Evolutionary conservation across 2,113 vertebrate species (phyloP).

Genomic region (Crypturellus undulatus): DNA sequence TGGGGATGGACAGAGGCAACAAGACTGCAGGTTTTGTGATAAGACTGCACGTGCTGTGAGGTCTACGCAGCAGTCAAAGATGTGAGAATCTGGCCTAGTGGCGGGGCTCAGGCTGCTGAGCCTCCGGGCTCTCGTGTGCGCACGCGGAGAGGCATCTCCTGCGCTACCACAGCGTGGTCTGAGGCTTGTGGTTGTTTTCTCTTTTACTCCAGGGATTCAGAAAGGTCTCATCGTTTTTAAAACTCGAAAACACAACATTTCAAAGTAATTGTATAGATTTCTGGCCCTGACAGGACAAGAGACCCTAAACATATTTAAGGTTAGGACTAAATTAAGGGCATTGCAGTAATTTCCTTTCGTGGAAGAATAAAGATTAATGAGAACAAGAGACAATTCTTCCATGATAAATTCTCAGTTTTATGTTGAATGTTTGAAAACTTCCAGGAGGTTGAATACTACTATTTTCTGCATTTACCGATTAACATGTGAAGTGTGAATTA

Average conservation of each 20-base stretch:
- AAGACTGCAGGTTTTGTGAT: neutral
- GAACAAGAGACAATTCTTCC: neutral
- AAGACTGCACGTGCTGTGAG: neutral
- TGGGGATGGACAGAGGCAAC: fast-evolving
- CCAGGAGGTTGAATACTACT: neutral
- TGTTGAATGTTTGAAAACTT: neutral
- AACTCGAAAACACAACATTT: neutral
- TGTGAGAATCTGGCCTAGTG: too few species aligned
- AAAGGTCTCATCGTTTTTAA: neutral
- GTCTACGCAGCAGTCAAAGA: neutral
- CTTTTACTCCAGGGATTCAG: neutral
- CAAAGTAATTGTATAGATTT: neutral
- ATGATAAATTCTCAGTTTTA: neutral
- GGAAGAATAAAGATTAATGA: neutral
- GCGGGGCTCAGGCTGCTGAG: too few species aligned
- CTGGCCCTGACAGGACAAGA: neutral
- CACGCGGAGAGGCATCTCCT: too few species aligned
- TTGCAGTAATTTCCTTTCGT: neutral
- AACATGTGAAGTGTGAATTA: neutral
- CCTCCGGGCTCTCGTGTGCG: too few species aligned
- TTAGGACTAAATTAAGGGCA: neutral
- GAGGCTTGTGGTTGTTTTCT: neutral
- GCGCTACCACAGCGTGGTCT: too few species aligned
- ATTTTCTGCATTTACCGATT: neutral
- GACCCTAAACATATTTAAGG: neutral